Evolutionary conservation across 2,888 invertebrate genomes (phyloP), one percentile per base, ranked within the genome.

Genomic region (Drosophila yooni): DNA sequence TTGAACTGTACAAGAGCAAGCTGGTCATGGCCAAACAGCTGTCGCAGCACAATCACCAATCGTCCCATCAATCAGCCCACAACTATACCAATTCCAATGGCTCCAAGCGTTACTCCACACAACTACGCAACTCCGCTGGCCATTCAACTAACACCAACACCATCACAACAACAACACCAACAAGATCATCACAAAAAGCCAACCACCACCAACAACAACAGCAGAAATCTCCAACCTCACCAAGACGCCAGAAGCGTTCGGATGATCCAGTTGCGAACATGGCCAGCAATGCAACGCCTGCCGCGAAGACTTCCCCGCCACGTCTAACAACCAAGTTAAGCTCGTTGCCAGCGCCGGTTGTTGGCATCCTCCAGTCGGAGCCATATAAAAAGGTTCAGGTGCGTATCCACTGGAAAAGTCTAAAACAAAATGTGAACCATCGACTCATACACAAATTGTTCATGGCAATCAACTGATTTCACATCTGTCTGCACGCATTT

Each of bases 1-100:
- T 93, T 48, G 92, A 93, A 70, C 74, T 91, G 10, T 93, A 93
- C 53, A 93, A 93, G 70, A 92, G 92, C 51, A 89, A 91, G 31
- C 79, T 92, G 67, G 89, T 91, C 48, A 87, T 85, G 59, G 89
- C 88, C 76, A 91, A 92, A 38, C 91, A 91, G 67, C 75, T 88
- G 53, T 58, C 81, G 5, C 85, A 89, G 38, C 90, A 83, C 33
- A 89, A 83, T 61, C 88, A 90, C 54, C 77, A 63, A 50, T 43
- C 65, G 36, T 1, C 57, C 43, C 65, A 63, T 5, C 52, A 68
- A 52, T 50, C 56, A 21, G 27, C 60, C 25, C 52, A 66, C 10
- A 80, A 65, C 21, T 62, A 61, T 25, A 21, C 40, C 15, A 40
- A 40, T 27, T 60, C 65, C 21, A 60, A 68, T 11, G 29, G 48